A percentile compares a stretch with the other conserved stretches of the same genome.
phyloP scores from a whole-genome alignment of 35 echinoderm and acorn worm species.

The Amphiura filiformis region DNA sequence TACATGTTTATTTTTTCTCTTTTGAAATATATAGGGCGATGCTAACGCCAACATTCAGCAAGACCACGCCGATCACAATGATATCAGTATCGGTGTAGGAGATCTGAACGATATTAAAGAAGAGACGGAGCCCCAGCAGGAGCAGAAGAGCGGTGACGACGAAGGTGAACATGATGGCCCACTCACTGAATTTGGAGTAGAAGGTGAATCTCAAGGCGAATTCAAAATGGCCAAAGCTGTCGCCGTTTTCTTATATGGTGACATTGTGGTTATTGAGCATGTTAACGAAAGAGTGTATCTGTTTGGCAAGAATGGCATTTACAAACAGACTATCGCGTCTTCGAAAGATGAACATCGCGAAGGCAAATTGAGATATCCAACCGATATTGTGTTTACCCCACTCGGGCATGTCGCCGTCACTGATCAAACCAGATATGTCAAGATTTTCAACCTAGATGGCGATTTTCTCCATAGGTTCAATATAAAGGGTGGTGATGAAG shows the following conservation, averaged over 20 bases:
- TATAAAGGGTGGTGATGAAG: not conserved
- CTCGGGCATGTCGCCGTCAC: not conserved
- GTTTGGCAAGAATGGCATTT: not conserved
- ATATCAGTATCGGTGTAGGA: no score
- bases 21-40: no score
- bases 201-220: not conserved
- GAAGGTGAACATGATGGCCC: no score
- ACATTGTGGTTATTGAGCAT: not conserved
- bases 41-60: no score
- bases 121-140: no score
- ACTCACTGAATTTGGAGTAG: not conserved
- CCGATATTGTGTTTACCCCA: not conserved
- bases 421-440: not conserved
- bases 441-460: not conserved
- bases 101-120: no score
- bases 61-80: no score
- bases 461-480: not conserved
- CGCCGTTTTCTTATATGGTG: not conserved
- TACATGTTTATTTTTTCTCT: no score
- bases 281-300: not conserved
- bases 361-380: not conserved
- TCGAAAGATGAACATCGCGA: not conserved
- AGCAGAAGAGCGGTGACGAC: no score
- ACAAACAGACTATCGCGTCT: not conserved
- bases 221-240: not conserved